Evolutionary conservation across 2,113 vertebrate species (phyloP).

Genomic region (Artemisiospiza belli): DNA sequence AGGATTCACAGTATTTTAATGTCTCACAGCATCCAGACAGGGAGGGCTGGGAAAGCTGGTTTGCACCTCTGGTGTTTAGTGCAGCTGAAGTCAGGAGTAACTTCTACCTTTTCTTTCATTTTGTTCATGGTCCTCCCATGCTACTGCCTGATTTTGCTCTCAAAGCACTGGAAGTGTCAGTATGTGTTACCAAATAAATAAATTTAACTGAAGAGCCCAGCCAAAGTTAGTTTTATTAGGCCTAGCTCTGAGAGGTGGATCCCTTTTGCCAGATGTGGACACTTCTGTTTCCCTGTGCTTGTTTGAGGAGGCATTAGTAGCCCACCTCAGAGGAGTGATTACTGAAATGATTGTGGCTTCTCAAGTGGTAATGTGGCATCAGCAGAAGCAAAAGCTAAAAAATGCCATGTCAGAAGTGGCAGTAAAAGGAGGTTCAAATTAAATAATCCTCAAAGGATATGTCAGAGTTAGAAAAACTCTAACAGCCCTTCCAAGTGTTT

Average conservation of each 20-base stretch:
- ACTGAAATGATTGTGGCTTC: neutral
- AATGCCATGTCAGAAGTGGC: neutral
- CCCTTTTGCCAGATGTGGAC: neutral
- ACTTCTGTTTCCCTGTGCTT: neutral
- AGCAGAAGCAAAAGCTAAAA: neutral
- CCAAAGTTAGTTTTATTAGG: neutral
- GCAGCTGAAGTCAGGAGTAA: neutral
- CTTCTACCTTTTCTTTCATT: neutral
- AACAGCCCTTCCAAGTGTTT: neutral
- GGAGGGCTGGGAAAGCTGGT: neutral
- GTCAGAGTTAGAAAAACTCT: neutral
- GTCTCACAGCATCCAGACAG: neutral
- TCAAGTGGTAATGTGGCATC: neutral
- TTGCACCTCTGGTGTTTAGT: neutral
- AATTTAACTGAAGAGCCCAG: neutral
- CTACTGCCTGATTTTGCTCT: neutral
- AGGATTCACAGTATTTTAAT: neutral
- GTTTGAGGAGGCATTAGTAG: neutral
- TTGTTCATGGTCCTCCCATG: neutral
- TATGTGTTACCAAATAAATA: neutral
- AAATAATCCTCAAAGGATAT: neutral
- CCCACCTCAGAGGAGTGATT: neutral
- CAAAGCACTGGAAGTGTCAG: neutral
- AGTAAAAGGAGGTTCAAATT: neutral
- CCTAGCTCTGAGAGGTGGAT: neutral